These are phyloP conservation scores for Brachylomia viminalis DNA, from an alignment of 2,888 invertebrate genomes.

Conservation along the genomic window DNA sequence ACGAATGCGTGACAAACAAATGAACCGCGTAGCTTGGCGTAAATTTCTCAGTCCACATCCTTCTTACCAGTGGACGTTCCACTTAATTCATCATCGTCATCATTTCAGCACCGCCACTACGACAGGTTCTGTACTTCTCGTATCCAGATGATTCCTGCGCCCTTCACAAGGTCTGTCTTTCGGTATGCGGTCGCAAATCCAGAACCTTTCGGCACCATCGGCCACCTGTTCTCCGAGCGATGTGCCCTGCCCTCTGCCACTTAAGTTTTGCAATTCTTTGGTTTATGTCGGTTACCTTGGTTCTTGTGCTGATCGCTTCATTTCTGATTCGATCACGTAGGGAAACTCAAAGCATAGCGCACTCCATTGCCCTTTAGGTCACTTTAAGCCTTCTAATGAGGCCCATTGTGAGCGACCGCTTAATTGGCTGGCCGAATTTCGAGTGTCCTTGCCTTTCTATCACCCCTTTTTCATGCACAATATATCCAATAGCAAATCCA, in stretches of 20 bases:
- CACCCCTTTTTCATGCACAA: constrained; percentile 1
- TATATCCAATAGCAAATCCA: constrained; percentile 6
- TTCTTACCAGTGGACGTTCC: background rate
- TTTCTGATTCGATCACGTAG: background rate
- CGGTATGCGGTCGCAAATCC: background rate
- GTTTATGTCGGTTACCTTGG: background rate
- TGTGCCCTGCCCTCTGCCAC: background rate
- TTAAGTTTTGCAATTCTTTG: background rate
- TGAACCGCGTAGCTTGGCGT: background rate
- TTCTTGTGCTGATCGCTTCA: background rate
- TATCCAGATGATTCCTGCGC: background rate
- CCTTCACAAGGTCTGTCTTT: background rate
- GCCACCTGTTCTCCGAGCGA: background rate
- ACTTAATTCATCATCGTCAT: background rate
- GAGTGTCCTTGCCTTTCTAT: background rate
- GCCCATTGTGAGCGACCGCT: background rate
- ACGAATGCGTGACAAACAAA: background rate
- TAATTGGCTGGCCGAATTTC: background rate
- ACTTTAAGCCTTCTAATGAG: background rate
- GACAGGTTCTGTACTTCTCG: background rate
- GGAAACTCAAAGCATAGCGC: background rate
- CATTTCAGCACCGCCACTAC: background rate
- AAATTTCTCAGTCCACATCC: background rate
- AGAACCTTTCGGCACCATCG: background rate
- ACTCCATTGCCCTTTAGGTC: background rate